phyloP scores from a whole-genome alignment of 2,113 vertebrate species.

The Chloropsis hardwickii region DNA sequence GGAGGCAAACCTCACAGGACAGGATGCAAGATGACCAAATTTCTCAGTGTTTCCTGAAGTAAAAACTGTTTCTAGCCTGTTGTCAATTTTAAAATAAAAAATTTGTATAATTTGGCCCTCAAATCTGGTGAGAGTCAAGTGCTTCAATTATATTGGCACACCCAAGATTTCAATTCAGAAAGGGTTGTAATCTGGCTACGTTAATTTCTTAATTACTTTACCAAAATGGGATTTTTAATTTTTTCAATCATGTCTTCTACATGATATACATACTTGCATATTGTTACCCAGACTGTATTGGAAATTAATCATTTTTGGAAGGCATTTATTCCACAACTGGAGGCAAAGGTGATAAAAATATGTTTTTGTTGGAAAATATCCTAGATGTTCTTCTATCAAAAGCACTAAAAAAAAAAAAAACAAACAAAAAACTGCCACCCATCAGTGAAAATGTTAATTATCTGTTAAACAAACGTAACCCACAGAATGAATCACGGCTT shows the following conservation, averaged over 20 bases:
- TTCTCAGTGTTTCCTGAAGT: neutral
- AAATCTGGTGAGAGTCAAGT: neutral
- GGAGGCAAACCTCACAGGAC: neutral
- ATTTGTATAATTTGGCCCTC: neutral
- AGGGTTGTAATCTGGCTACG: neutral
- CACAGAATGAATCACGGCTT: neutral
- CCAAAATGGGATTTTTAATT: neutral
- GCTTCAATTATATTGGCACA: neutral
- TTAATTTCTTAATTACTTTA: neutral
- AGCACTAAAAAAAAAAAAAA: conserved; percentile 20
- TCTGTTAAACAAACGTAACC: conserved; percentile 14
- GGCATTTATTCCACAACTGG: neutral
- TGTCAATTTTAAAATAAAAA: neutral
- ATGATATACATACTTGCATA: neutral
- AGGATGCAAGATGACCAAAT: neutral
- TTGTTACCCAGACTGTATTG: neutral
- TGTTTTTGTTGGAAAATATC: neutral
- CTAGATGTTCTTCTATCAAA: neutral
- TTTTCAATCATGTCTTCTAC: neutral
- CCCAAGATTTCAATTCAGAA: neutral
- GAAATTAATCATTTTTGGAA: neutral
- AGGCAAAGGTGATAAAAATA: neutral
- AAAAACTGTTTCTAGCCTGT: neutral
- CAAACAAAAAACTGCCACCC: conserved; percentile 9
- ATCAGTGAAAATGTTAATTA: neutral